Conservation (phyloP, 2,113 vertebrate species). For the Smithornis capensis region DNA sequence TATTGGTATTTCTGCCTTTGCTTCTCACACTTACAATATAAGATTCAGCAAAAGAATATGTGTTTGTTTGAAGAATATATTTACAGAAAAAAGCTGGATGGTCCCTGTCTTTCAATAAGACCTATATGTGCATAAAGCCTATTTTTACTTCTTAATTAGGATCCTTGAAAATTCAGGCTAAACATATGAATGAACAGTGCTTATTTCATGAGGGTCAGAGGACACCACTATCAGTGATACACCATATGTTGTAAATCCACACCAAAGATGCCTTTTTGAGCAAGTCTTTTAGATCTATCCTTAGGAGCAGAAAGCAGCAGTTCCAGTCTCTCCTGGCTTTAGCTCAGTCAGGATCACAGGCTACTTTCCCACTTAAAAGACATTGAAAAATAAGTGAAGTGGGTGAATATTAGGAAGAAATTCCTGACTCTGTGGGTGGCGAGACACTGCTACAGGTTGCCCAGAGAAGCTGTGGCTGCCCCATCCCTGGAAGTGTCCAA, state of each 20-base stretch:
- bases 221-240: background rate
- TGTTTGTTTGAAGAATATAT: background rate
- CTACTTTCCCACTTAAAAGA: background rate
- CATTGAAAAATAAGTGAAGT: background rate
- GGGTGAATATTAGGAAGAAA: background rate
- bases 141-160: background rate
- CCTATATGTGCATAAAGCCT: fast-evolving
- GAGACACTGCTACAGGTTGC: background rate
- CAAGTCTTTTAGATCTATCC: background rate
- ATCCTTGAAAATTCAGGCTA: background rate
- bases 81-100: background rate
- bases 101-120: background rate
- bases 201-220: background rate
- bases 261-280: background rate
- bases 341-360: background rate
- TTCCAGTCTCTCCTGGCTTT: background rate
- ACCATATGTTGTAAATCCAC: background rate
- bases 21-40: background rate
- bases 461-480: too few relatives aligned
- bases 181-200: background rate
- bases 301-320: background rate
- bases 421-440: background rate
- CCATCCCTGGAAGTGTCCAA: background rate
- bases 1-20: background rate
- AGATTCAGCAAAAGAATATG: background rate